phyloP scores from a whole-genome alignment of 2,113 vertebrate species.

The Leptodactylus fuscus region DNA sequence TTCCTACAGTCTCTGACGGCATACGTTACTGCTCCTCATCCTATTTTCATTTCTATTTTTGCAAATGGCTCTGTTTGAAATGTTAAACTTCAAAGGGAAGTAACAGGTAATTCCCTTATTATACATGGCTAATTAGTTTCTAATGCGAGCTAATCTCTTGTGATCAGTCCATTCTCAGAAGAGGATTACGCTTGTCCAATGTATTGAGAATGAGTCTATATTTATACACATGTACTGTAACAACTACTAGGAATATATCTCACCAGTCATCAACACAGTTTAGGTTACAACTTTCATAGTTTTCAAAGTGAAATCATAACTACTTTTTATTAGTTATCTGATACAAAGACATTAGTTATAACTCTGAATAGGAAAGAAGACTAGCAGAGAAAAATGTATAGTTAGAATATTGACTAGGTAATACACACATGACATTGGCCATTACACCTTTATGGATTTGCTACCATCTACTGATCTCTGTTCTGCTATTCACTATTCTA shows the following conservation, averaged over 20 bases:
- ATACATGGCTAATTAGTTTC: constrained; percentile 6
- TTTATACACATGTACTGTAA: neutral
- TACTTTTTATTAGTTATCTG: neutral
- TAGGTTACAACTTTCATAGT: neutral
- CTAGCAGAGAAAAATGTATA: too few relatives aligned
- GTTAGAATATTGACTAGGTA: too few relatives aligned
- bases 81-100: constrained; percentile 1
- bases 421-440: too few relatives aligned
- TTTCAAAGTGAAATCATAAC: neutral
- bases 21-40: neutral
- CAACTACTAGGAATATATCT: neutral
- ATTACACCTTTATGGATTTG: too few relatives aligned
- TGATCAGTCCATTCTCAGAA: constrained; percentile 23
- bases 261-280: neutral
- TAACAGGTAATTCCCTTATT: constrained; percentile 13
- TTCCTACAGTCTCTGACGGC: neutral
- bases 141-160: constrained; percentile 23
- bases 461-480: too few relatives aligned
- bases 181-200: neutral
- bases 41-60: constrained; percentile 21
- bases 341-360: neutral
- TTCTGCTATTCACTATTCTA: too few relatives aligned
- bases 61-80: constrained; percentile 7
- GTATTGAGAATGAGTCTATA: neutral
- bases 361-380: neutral